Percentiles rank a stretch among this genome's conserved stretches.
phyloP scores from a whole-genome alignment of 2,888 invertebrate species.

The Ochropleura plecta region DNA sequence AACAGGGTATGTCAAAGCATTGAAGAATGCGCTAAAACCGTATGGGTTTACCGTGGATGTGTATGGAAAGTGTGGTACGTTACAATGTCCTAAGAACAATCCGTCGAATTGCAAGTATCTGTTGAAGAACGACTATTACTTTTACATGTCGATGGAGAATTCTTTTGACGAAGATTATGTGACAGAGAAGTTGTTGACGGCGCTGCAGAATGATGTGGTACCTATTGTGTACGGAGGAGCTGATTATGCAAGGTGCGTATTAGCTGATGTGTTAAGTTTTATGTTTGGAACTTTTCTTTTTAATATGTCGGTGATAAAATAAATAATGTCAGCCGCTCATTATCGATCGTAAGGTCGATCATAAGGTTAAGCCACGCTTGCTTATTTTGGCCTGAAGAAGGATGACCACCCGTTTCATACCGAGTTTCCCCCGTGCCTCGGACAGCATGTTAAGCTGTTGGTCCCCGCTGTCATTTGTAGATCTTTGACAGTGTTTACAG shows the following conservation, averaged over 20 bases:
- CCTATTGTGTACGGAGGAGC: slow-evolving; percentile 93
- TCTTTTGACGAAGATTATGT: slow-evolving; percentile 91
- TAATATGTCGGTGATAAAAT: not conserved
- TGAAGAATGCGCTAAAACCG: slow-evolving; percentile 71
- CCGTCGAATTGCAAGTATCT: slow-evolving; percentile 74
- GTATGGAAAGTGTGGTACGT: slow-evolving; percentile 89
- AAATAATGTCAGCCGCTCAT: not conserved
- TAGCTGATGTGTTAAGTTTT: not conserved
- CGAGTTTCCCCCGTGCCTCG: too few species aligned
- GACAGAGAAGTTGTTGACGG: slow-evolving; percentile 91
- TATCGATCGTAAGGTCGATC: too few species aligned
- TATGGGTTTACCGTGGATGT: slow-evolving; percentile 85
- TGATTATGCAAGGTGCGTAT: slow-evolving; percentile 89
- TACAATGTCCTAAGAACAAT: slow-evolving; percentile 73
- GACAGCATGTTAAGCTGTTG: too few species aligned
- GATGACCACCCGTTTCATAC: too few species aligned
- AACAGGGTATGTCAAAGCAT: slow-evolving; percentile 68
- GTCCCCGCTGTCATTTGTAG: too few species aligned
- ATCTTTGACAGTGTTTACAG: too few species aligned
- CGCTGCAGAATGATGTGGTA: slow-evolving; percentile 91
- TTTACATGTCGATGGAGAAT: slow-evolving; percentile 94
- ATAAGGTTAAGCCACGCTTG: too few species aligned
- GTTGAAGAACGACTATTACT: slow-evolving; percentile 92
- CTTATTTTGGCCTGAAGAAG: too few species aligned
- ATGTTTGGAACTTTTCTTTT: not conserved